Evolutionary conservation across 1,140 invertebrate species (phyloP), one percentile per base, ranked within the genome.

Genomic region (Pogonomyrmex californicus): DNA sequence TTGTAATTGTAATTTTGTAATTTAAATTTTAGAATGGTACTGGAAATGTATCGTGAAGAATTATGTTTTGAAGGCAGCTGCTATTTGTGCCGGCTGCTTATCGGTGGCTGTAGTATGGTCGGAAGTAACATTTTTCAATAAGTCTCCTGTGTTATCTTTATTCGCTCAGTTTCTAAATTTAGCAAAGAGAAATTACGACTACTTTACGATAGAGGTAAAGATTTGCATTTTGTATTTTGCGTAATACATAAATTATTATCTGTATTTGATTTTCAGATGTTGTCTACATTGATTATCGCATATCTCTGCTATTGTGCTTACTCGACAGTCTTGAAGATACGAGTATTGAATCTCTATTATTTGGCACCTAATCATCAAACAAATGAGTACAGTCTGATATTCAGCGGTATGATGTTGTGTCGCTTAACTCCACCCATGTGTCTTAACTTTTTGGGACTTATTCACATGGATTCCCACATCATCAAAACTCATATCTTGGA

Each of bases 231-330:
- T 44, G 14, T 56, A 86, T 87, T 44, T 83, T 36, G 36, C 70
- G 75, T 23, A 60, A 4, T n/a, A 60, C 41, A 51, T 78, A 68
- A 38, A 49, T 86, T 68, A 63, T 76, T 33, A 7, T 62, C 9
- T 63, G 49, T 44, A 33, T 87, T 91, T 76, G 88, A 86, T 87
- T 96, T 96, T 33, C 93, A 97, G 98, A 91, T 98, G 30, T 96
- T 99, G 66, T 99, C 98, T 7, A 98, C 98, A 85, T 93, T 98
- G 41, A 97, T 98, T 4, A 98, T 99, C 81, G 97, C 98, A 4
- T 99, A 99, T 95, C 96, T 99, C 89, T 99, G 99, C 95, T 98
- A 99, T 91, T 99, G 99, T 95, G 99, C 99, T 4, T 99, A 99
- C 95, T 99, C 98, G 23, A 99, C 99, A 0, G 97, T 99, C 60